Base-by-base conservation (phyloP, 2,888 invertebrate species). In the Drosophila rellima region DNA sequence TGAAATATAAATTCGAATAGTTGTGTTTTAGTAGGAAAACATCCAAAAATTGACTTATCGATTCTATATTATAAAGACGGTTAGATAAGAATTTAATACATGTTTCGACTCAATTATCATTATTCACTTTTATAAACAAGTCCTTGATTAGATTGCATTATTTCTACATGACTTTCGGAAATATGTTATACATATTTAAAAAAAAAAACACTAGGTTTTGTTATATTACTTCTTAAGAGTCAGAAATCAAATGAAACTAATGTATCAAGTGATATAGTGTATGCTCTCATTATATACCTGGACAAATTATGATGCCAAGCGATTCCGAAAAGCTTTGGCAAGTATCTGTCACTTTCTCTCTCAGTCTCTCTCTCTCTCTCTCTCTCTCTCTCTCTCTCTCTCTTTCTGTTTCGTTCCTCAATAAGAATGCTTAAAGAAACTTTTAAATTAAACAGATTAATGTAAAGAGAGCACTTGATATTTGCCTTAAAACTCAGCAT, bases 391-490 rank as follows among this genome's bases (percentile, higher is more conserved):
- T 15, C 31, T 51, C 15, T 29, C 17, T 15, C 10, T 2, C 1
- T 31, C 10, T 3, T 13, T 20, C 6, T 6, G 1, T 8, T 6
- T 8, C 31, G 33, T n/a, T 44, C 3, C 15, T 31, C 26, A 18
- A 15, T 15, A 40, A 55, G 2, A n/a, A 15, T 47, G 17, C 8
- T 17, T 20, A 10, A 23, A 26, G 31, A n/a, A 50, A 40, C 35
- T 17, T 13, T 23, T 45, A 52, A 47, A 42, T 40, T 20, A 51
- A 51, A 11, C 29, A 35, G 18, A 51, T 42, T 17, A 23, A 35
- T 55, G 39, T 8, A 13, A 52, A 70, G 71, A 70, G 71, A 74
- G 76, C 51, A 62, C 45, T 54, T 69, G 29, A 57, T 54, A 50
- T 33, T 70, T 44, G 62, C 5, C 33, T 18, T 33, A 47, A 52